A percentile compares a stretch with the other conserved stretches of the same genome.
Conservation (phyloP, 2,888 invertebrate genomes). For the Oasisia sp. region DNA sequence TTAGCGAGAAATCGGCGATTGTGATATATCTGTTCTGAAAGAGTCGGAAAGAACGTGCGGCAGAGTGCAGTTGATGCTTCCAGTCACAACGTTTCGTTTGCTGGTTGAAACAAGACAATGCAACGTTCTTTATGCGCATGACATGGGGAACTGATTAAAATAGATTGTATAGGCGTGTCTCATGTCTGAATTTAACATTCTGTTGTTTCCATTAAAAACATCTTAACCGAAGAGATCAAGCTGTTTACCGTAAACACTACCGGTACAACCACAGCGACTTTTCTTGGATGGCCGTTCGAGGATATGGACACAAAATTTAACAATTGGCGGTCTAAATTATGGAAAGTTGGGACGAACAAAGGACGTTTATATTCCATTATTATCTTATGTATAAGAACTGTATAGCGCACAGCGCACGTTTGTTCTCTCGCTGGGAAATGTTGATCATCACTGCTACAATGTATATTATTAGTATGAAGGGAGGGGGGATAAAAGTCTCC, state of each 20-base stretch:
- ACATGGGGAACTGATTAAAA: neutral
- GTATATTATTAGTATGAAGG: too few relatives aligned
- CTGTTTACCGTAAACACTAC: neutral
- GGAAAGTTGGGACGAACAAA: too few relatives aligned
- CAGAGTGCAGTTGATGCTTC: neutral
- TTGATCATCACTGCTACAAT: too few relatives aligned
- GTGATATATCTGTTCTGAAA: neutral
- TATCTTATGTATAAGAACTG: too few relatives aligned
- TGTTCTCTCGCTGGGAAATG: too few relatives aligned
- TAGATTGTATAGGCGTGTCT: neutral
- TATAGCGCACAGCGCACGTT: too few relatives aligned
- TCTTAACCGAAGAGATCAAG: neutral
- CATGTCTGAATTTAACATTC: neutral
- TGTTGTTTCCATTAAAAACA: neutral
- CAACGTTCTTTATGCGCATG: neutral
- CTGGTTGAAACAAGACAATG: neutral
- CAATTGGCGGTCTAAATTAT: neutral
- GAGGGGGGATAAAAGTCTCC: too few relatives aligned
- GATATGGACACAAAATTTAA: neutral
- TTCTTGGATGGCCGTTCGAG: neutral
- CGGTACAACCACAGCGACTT: neutral
- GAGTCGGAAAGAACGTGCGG: neutral
- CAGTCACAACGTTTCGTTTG: neutral
- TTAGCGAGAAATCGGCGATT: neutral
- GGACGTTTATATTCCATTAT: too few relatives aligned